These are phyloP conservation scores for Pterois miles DNA, from an alignment of 2,797 vertebrate genomes.

Conservation along the genomic window DNA sequence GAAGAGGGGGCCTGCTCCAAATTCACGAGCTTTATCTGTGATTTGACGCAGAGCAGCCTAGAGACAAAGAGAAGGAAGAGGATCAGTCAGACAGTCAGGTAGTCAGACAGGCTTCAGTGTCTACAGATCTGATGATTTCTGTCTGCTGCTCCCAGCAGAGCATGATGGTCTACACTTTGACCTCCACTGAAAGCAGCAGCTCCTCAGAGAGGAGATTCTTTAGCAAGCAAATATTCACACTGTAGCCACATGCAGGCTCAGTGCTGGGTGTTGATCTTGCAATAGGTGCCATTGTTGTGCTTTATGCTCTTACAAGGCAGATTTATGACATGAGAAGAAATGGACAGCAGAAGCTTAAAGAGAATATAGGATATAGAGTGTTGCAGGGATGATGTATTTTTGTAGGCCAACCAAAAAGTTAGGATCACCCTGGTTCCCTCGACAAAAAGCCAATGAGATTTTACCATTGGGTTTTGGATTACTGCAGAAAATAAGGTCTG, in stretches of 20 bases:
- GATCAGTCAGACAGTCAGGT: neutral
- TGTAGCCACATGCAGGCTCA: slow-evolving; percentile 46
- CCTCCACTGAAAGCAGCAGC: slow-evolving; percentile 40
- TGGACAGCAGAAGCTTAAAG: neutral
- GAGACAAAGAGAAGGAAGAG: neutral
- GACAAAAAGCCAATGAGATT: no score
- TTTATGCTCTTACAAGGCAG: neutral
- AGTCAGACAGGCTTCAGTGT: neutral
- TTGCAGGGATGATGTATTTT: no score
- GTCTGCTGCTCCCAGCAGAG: slow-evolving; percentile 42
- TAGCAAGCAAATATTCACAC: slow-evolving; percentile 56
- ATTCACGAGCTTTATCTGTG: slow-evolving; percentile 98
- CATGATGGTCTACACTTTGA: neutral
- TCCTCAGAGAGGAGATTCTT: slow-evolving; percentile 14
- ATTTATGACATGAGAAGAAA: neutral
- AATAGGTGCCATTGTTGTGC: neutral
- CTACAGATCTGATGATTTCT: neutral
- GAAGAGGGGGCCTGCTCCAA: slow-evolving; percentile 96
- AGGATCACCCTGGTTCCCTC: no score
- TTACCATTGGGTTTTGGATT: no score
- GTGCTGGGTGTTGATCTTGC: slow-evolving; percentile 61
- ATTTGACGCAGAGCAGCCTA: slow-evolving; percentile 97
- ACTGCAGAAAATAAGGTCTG: no score
- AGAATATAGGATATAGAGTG: no score
- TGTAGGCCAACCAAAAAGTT: no score